Percentiles rank a stretch among this genome's conserved stretches.
Conservation (phyloP, 2,888 invertebrate genomes). For the Aleiodes testaceus region DNA sequence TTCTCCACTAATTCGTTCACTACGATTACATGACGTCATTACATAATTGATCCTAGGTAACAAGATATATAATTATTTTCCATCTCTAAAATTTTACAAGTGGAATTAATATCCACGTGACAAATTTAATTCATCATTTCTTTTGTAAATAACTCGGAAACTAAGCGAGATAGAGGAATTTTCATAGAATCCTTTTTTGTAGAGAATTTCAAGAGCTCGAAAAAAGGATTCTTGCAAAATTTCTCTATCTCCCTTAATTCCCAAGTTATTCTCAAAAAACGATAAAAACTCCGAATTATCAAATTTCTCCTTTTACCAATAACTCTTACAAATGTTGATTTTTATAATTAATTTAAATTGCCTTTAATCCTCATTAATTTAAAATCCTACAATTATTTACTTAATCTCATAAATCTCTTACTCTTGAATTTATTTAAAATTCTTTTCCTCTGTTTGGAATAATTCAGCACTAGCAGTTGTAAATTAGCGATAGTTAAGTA, state of each 20-base stretch:
- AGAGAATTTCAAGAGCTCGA: too few species aligned
- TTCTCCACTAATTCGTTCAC: slow-evolving; percentile 14
- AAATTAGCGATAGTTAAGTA: slow-evolving; percentile 23
- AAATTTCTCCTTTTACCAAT: not conserved
- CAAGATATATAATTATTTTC: slow-evolving; percentile 42
- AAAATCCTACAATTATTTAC: not conserved
- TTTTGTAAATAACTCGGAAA: not conserved
- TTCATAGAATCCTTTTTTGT: too few species aligned
- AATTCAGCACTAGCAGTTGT: slow-evolving; percentile 20
- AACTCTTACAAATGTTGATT: not conserved
- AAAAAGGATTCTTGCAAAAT: too few species aligned
- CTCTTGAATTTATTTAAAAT: too few species aligned
- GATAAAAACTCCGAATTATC: not conserved
- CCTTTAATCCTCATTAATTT: too few species aligned
- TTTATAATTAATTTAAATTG: too few species aligned
- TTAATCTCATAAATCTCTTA: not conserved
- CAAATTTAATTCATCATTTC: slow-evolving; percentile 1
- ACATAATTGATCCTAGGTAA: slow-evolving; percentile 48
- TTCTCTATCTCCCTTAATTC: too few species aligned
- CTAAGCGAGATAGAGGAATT: too few species aligned
- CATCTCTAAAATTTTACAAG: not conserved
- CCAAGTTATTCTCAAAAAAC: not conserved
- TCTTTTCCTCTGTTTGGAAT: slow-evolving; percentile 11
- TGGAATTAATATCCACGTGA: slow-evolving; percentile 6
- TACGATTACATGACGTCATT: slow-evolving; percentile 33